Base-by-base conservation (phyloP, 1,140 invertebrate genomes). In the Scaptomyza pallida region DNA sequence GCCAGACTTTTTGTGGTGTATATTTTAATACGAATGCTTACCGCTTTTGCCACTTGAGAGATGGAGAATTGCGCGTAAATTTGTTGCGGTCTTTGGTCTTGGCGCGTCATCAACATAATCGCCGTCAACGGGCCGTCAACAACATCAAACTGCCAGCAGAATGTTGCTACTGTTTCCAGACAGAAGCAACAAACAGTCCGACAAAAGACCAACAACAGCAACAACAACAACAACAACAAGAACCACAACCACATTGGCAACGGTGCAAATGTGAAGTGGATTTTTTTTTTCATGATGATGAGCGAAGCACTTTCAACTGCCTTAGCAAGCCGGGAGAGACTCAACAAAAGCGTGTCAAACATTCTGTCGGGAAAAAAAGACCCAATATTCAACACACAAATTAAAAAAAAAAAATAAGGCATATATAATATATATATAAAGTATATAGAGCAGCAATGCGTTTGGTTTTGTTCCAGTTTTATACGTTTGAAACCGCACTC, bases 21-120 rank as follows among this genome's bases (percentile, higher is more conserved):
- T 61, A 52, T 75, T 71, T 74, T 79, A 59, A 85, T 73, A 79
- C 83, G 86, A 76, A 80, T 79, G 76, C 63, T 73, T 65, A 48
- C 55, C 78, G 72, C 63, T 80, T 30, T 30, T 72, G 59, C 68
- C 78, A 80, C 73, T 81, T 56, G 48, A 71, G 40, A 50, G 78
- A 60, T 70, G 78, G 77, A 88, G 82, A 88, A 88, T 88, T 88
- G 82, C 82, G 82, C 82, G 82, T 88, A 88, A 88, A 88, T 88
- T 88, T 78, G 82, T 88, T 88, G 82, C 82, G 82, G 82, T 88
- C 78, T 77, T 30, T 43, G 67, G 50, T 55, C 43, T 70, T 55
- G 78, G 78, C 82, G 82, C 77, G 82, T 88, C 82, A 88, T 88
- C 82, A 88, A 88, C 82, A 75, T 88, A 88, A 88, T 88, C 82